Conservation (phyloP, 92 coral and sea anemone species). For the Porites evermanni region DNA sequence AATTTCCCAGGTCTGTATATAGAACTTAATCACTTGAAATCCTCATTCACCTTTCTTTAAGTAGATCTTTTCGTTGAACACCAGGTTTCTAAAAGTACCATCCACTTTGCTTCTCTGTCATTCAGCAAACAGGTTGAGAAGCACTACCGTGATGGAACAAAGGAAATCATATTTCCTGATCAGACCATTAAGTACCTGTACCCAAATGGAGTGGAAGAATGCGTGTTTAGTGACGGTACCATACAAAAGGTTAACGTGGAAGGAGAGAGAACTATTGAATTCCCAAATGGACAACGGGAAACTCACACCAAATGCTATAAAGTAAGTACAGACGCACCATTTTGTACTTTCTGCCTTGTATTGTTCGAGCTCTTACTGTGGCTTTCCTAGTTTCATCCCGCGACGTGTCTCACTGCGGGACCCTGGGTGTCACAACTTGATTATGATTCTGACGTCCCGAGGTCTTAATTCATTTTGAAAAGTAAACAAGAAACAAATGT, state of each 20-base stretch:
- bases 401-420: no score
- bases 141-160: conserved; percentile 97
- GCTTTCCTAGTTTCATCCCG: no score
- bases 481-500: no score
- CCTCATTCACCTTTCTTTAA: not conserved
- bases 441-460: no score
- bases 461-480: no score
- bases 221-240: conserved; percentile 97
- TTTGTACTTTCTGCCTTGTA: not conserved
- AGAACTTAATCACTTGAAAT: not conserved
- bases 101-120: not conserved
- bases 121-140: conserved; percentile 97
- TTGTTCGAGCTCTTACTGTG: no score
- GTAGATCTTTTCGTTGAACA: not conserved
- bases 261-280: conserved; percentile 92
- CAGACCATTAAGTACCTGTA: conserved; percentile 95
- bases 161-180: conserved; percentile 97
- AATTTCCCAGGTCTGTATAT: not conserved
- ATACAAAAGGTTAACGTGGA: conserved; percentile 85
- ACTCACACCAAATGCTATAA: conserved; percentile 90
- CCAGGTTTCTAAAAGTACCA: no score
- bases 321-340: conserved; percentile 42
- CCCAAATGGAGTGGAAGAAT: conserved; percentile 90
- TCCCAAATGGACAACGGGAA: conserved; percentile 98
- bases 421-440: no score